Base-by-base conservation (phyloP, 2,797 vertebrate species). In the Arremon aurantiirostris region DNA sequence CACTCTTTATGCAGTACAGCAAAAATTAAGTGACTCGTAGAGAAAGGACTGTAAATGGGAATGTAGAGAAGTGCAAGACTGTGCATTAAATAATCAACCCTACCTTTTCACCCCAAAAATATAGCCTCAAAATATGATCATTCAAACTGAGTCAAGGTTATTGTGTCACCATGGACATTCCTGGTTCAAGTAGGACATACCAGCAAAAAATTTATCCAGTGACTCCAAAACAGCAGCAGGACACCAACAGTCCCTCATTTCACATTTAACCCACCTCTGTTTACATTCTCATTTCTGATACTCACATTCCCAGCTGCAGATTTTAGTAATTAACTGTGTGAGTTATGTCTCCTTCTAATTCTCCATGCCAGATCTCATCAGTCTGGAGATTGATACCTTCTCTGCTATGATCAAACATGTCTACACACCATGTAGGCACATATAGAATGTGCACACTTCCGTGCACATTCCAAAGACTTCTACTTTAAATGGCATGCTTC, bases 321-420 rank as follows among this genome's bases (percentile, higher is more conserved):
- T 64, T 60, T 89, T 6, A 64, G 16, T 71, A 76, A 14, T 37
- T 71, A 66, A 55, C 35, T 64, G n/a, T 22, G 27, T 15, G 44
- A 78, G 11, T 41, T 76, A 42, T 5, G 7, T 39, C 30, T n/a
- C 28, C 47, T 72, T 66, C 28, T 34, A 39, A 10, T 41, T 79
- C 41, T 68, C 70, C 60, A 65, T 28, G 18, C 59, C 2, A 14
- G 37, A 34, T 26, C 34, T 64, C 63, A 59, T 1, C 26, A 20
- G 14, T 37, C 19, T 27, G n/a, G 42, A 76, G 70, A 68, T 9
- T 0, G 0, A 23, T 37, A 32, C 32, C 37, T 68, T 76, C 28
- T 35, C 50, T 65, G 52, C 22, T 46, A 28, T 59, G n/a, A 60
- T 30, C 41, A 68, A 66, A 63, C 21, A 63, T 0, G 0, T 13